Percentiles rank a stretch among this genome's conserved stretches.
Evolutionary conservation across 37 sponge, comb jelly and placozoan genomes (phyloP).

Genomic region (Cladorhizidae sp.): DNA sequence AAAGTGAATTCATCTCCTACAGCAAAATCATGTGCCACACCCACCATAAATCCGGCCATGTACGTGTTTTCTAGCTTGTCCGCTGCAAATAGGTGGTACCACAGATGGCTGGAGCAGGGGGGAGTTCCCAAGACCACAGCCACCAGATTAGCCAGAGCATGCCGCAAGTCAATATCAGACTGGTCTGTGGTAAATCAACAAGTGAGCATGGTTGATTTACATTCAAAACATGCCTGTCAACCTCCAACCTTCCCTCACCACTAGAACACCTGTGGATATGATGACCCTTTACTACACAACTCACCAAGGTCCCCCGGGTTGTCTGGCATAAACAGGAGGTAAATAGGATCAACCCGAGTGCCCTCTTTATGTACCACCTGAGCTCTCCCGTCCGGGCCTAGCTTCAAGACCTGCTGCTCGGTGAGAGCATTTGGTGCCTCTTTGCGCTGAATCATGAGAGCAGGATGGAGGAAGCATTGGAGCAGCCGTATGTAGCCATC

Average conservation of each 20-base stretch:
- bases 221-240: no score
- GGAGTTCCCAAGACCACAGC: constrained; percentile 76
- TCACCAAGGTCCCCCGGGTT: constrained; percentile 24
- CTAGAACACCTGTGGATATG: not conserved
- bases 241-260: not conserved
- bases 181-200: constrained; percentile 45
- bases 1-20: no score
- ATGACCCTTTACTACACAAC: not conserved
- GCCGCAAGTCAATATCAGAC: constrained; percentile 74
- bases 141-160: constrained; percentile 72
- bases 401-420: constrained; percentile 42
- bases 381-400: constrained; percentile 23
- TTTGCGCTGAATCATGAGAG: constrained; percentile 25
- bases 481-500: constrained; percentile 51
- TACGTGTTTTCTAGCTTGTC: constrained; percentile 60
- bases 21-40: not conserved
- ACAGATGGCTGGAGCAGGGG: constrained; percentile 67
- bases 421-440: constrained; percentile 60
- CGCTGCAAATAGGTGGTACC: constrained; percentile 73
- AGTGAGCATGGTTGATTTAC: no score
- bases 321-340: constrained; percentile 55
- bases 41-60: constrained; percentile 85
- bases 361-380: constrained; percentile 9
- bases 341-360: constrained; percentile 46
- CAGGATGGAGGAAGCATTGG: constrained; percentile 60